These are phyloP conservation scores for Tetragonula carbonaria DNA, from an alignment of 2,888 invertebrate species.

Conservation along the genomic window DNA sequence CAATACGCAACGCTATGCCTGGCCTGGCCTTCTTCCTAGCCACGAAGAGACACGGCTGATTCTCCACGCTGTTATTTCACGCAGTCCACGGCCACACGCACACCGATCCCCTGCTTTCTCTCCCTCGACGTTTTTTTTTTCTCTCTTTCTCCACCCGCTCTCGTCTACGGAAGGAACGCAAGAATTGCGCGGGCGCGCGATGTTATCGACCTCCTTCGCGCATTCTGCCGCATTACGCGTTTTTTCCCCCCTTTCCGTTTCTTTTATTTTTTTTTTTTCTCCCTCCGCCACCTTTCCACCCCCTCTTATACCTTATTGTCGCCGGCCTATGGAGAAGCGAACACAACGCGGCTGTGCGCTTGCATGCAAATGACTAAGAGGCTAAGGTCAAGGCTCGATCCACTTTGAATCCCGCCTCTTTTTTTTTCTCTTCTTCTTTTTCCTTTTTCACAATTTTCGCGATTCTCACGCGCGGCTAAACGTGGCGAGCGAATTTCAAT, in stretches of 20 bases:
- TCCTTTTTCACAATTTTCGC: neutral
- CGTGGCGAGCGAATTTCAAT: neutral
- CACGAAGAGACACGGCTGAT: neutral
- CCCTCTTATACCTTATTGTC: conserved; percentile 11
- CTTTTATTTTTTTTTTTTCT: neutral
- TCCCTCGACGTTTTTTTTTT: conserved; percentile 16
- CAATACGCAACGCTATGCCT: neutral
- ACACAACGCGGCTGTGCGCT: neutral
- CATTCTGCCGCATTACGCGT: conserved; percentile 54
- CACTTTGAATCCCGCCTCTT: conserved; percentile 21
- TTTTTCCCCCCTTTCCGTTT: conserved; percentile 1
- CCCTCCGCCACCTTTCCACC: no score
- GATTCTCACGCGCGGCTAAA: neutral
- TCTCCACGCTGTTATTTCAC: neutral
- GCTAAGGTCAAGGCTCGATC: conserved; percentile 51
- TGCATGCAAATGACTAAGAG: conserved; percentile 16
- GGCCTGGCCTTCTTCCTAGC: neutral
- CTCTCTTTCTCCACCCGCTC: conserved; percentile 12
- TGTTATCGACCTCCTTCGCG: conserved; percentile 74
- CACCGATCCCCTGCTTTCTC: conserved; percentile 8
- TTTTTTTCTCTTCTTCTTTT: no score
- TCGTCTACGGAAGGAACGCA: conserved; percentile 53
- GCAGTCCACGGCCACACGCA: conserved; percentile 3
- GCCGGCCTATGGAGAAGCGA: conserved; percentile 3
- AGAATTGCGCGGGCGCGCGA: conserved; percentile 76